Evolutionary conservation across 2,888 invertebrate species (phyloP).

Genomic region (Aspidiotus destructor): DNA sequence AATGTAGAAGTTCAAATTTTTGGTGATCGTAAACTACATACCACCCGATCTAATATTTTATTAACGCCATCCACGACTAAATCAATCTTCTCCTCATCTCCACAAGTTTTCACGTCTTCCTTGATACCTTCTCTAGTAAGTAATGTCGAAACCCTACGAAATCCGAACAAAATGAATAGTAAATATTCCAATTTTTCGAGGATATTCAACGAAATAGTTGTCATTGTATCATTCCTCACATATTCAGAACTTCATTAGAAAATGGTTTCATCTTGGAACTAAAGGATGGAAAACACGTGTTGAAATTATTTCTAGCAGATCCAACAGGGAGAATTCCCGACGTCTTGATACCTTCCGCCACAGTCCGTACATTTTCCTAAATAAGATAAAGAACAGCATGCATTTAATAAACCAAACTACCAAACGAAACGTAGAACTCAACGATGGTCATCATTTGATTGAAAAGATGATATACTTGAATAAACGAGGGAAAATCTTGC

Average conservation of each 20-base stretch:
- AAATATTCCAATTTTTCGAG: no score
- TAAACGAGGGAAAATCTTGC: no score
- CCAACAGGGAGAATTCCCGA: slow-evolving; percentile 22
- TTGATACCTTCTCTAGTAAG: slow-evolving; percentile 49
- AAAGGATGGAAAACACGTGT: slow-evolving; percentile 17
- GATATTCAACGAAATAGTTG: no score
- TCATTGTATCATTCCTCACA: slow-evolving; percentile 6
- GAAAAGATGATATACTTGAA: no score
- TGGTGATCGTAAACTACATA: slow-evolving; percentile 42
- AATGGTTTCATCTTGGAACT: slow-evolving; percentile 14
- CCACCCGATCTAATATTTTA: slow-evolving; percentile 67
- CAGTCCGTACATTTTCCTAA: slow-evolving; percentile 16
- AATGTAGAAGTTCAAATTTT: background rate
- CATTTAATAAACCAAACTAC: no score
- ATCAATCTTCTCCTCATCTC: slow-evolving; percentile 61
- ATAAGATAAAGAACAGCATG: background rate
- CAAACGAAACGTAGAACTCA: no score
- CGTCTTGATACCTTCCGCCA: slow-evolving; percentile 24
- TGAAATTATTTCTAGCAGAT: slow-evolving; percentile 16
- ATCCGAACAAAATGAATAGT: background rate
- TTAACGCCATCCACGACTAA: slow-evolving; percentile 74
- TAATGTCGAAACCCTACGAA: slow-evolving; percentile 47
- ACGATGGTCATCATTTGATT: no score
- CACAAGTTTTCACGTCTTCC: slow-evolving; percentile 49
- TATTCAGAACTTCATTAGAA: slow-evolving; percentile 3